These are phyloP conservation scores for Hydrolagus colliei DNA, from an alignment of 2,797 vertebrate genomes.

Conservation along the genomic window DNA sequence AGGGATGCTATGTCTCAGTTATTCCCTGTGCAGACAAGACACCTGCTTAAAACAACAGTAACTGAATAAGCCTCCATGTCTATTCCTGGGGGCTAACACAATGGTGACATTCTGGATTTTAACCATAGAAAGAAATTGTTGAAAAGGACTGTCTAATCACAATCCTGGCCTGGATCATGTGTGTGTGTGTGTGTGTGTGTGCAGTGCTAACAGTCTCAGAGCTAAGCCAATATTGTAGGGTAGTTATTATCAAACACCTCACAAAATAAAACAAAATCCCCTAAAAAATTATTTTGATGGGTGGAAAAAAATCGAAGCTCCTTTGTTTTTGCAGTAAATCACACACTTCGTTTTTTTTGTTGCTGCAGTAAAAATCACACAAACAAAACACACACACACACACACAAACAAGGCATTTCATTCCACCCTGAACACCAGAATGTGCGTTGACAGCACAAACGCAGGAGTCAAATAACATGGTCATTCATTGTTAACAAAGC, in stretches of 20 bases:
- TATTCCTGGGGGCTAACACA: neutral
- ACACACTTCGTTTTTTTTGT: neutral
- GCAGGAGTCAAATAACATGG: neutral
- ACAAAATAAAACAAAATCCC: no score
- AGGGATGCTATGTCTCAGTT: no score
- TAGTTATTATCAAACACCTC: neutral
- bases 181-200: neutral
- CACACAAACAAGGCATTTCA: neutral
- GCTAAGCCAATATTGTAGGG: neutral
- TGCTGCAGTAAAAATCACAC: neutral
- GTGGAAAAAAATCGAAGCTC: no score
- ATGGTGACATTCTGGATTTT: neutral
- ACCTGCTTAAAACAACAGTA: neutral
- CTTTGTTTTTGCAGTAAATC: no score
- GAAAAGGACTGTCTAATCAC: neutral
- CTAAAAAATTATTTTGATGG: no score
- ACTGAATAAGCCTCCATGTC: neutral
- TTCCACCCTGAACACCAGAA: neutral
- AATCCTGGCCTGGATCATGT: neutral
- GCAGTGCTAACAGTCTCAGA: neutral
- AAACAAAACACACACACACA: no score
- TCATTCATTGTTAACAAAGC: neutral
- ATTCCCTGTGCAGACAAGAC: neutral
- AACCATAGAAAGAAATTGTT: neutral
- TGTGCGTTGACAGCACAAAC: constrained; percentile 14